These are phyloP conservation scores for Drosophila athabasca DNA, from an alignment of 1,140 invertebrate genomes.

Conservation along the genomic window DNA sequence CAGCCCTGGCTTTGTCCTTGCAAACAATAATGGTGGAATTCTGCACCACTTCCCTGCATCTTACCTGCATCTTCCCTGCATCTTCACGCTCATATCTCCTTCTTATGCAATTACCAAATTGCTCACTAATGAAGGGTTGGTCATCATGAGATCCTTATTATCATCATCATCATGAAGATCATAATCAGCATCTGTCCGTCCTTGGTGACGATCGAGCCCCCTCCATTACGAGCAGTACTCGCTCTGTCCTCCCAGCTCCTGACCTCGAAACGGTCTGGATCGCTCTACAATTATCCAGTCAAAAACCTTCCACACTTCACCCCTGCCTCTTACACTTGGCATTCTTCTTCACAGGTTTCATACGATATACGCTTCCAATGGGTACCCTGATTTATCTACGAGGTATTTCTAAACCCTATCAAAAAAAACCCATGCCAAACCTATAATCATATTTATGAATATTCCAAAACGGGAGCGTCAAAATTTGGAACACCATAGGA, in stretches of 20 bases:
- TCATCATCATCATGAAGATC: slow-evolving; percentile 9
- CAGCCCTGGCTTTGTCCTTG: too few species aligned
- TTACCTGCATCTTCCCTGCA: background rate
- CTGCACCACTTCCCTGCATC: background rate
- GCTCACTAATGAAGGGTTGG: slow-evolving; percentile 9
- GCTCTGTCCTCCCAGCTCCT: slow-evolving; percentile 10
- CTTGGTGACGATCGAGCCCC: slow-evolving; percentile 8
- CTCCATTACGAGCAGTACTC: background rate
- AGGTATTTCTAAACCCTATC: too few species aligned
- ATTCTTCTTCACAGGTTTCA: background rate
- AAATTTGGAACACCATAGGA: too few species aligned
- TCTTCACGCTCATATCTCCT: background rate
- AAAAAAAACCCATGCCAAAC: too few species aligned
- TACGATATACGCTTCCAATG: too few species aligned
- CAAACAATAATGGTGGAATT: too few species aligned
- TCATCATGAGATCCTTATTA: background rate
- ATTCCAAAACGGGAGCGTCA: too few species aligned
- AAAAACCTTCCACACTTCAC: background rate
- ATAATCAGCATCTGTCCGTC: background rate
- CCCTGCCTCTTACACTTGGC: background rate
- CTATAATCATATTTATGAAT: too few species aligned
- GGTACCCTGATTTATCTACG: too few species aligned
- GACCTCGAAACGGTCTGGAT: slow-evolving; percentile 29
- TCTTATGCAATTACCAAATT: slow-evolving; percentile 45
- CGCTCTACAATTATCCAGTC: slow-evolving; percentile 13